Evolutionary conservation across 2,113 vertebrate species (phyloP), one percentile per base, ranked within the genome.

Genomic region (Gymnogyps californianus): DNA sequence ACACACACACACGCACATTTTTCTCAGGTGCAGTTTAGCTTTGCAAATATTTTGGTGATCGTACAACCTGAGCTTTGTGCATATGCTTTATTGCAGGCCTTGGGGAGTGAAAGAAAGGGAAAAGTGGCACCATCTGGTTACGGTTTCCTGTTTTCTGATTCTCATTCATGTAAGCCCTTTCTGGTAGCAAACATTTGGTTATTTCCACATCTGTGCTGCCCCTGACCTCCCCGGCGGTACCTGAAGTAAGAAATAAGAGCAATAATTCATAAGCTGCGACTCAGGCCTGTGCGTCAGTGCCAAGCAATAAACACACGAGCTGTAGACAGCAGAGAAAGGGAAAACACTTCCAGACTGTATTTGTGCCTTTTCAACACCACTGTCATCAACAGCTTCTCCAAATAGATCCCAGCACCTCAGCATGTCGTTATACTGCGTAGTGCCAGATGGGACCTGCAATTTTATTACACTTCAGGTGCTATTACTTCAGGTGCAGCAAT

Each of bases 81-180:
- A 1, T 10, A 42, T 2, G 44, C 34, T 52, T 32, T 18, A 6
- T 54, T 59, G 49, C 21, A n/a, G 75, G 29, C 40, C 32, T 29
- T 51, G 57, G 55, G 89, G 42, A 81, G 49, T 2, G 36, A 49
- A 57, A 65, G 18, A 28, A 80, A 38, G 8, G 29, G 72, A 44
- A 28, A 70, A 86, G 76, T 77, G 80, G 58, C 79, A 88, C 86
- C 89, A 83, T 9, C 93, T 91, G 89, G 9, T 72, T 44, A 15
- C 3, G 4, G 55, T 64, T 96, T 90, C 90, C 88, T 85, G 66
- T 52, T 66, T 84, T 59, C 71, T 65, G 49, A 6, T 36, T 82
- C 86, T 81, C 38, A 15, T 7, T 47, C 67, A 13, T 4, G 4
- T 14, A 7, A 10, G 5, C 55, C 61, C 69, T 76, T 72, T 32